Evolutionary conservation across 2,888 invertebrate genomes (phyloP), one percentile per base, ranked within the genome.

Genomic region (Tetrapedia diversipes): DNA sequence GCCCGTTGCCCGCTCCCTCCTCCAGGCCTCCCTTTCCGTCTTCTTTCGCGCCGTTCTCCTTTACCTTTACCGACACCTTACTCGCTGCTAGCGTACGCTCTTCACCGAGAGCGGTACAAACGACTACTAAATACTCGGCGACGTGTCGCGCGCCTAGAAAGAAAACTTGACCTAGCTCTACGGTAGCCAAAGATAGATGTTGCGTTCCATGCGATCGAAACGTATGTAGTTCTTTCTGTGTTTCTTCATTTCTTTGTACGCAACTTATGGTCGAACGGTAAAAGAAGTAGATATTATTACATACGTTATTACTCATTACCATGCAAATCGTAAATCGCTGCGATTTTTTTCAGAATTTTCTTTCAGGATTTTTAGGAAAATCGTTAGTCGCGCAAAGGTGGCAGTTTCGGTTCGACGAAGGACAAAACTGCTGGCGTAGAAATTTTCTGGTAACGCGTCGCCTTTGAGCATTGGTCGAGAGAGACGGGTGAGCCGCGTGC

Each of bases 101-200:
- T 53, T 65, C 19, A 43, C 53, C 70, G 68, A 61, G 60, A 70
- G 43, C 56, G 76, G 78, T 59, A 74, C 85, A 78, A 86, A 84
- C 87, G 81, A 76, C 82, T 79, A 75, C 86, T 85, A 85, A 86
- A 87, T 86, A 86, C 82, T 75, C 79, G 72, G 54, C 79, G 77
- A 65, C 57, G 65, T 59, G 70, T 79, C 81, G 81, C 68, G 68
- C 73, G 73, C 53, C 77, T 67, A 68, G 74, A 51, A 68, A 68
- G 74, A 51, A 68, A 64, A 49, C 68, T 72, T 61, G 81, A 77
- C 81, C 82, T 73, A 71, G 66, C 61, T 27, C 67, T 68, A 81
- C 69, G 63, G 37, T 34, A 41, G n/a, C n/a, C n/a, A n/a, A n/a
- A n/a, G n/a, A n/a, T n/a, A n/a, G n/a, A 8, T 19, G 22, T 47